A percentile compares a stretch with the other conserved stretches of the same genome.
Evolutionary conservation across 2,888 invertebrate genomes (phyloP).

Genomic region (Cheilosia pagana): DNA sequence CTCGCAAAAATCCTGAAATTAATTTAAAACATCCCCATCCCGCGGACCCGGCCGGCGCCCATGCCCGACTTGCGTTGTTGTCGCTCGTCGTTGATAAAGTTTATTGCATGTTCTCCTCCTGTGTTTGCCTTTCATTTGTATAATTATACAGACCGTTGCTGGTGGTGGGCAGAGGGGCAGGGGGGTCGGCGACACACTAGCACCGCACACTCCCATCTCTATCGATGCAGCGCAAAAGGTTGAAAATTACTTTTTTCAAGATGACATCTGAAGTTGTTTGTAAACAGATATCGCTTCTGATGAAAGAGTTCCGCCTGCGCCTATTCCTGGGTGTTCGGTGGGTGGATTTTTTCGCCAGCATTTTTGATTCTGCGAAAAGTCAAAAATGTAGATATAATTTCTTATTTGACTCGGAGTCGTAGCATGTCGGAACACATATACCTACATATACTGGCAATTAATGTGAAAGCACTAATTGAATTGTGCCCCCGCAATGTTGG

Average conservation of each 20-base stretch:
- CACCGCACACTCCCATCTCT: constrained; percentile 15
- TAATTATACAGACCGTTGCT: constrained; percentile 56
- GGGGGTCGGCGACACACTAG: not conserved
- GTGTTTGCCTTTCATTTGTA: constrained; percentile 74
- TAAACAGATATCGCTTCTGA: constrained; percentile 81
- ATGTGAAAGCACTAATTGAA: constrained; percentile 68
- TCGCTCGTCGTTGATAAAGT: constrained; percentile 56
- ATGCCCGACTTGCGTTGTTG: constrained; percentile 26
- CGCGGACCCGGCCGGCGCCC: not conserved
- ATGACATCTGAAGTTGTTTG: constrained; percentile 83
- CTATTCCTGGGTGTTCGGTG: constrained; percentile 28
- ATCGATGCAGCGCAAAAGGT: constrained; percentile 73
- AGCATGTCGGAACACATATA: constrained; percentile 45
- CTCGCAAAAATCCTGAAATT: constrained; percentile 58
- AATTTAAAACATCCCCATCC: constrained; percentile 66
- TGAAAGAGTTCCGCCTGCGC: constrained; percentile 66
- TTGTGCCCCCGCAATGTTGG: constrained; percentile 15
- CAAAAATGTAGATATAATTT: constrained; percentile 64
- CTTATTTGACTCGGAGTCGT: constrained; percentile 42
- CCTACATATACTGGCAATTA: constrained; percentile 68
- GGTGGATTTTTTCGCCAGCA: constrained; percentile 28
- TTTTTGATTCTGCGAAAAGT: constrained; percentile 56
- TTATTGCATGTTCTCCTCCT: constrained; percentile 69
- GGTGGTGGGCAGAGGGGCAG: not conserved
- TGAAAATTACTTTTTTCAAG: constrained; percentile 82